Evolutionary conservation across 2,888 invertebrate genomes (phyloP), one percentile per base, ranked within the genome.

Genomic region (Acrobasis suavella): DNA sequence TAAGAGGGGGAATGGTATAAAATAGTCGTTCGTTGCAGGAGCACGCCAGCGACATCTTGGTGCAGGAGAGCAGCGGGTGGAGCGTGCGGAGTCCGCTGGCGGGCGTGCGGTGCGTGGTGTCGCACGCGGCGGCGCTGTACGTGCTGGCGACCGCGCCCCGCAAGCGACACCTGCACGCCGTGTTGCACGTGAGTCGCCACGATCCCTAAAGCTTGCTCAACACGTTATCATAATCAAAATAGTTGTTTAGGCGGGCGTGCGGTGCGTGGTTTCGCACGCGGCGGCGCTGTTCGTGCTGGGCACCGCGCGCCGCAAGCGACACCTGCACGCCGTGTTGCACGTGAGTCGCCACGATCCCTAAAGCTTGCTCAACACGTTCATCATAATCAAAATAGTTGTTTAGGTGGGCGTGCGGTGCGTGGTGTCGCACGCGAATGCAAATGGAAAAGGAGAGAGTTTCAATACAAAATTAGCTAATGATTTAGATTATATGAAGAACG

Each of bases 121-220:
- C 82, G 59, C 67, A 67, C 39, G 65, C 56, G 10, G 62, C 62
- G 0, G 32, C 38, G 0, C 64, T 89, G 0, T 85, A 78, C 65
- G 73, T 80, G 12, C 69, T 89, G 17, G 79, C 81, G 58, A 82
- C 75, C 1, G 80, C 78, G 55, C n/a, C 74, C 77, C 42, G 78
- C 46, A 2, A 0, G 12, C 46, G 46, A 7, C 22, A 22, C 17
- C 2, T 22, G 14, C 46, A 14, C 14, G 16, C 17, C 58, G 17
- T n/a, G 10, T 9, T 46, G 46, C 42, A 32, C 10, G 58, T 22
- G 14, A 58, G 58, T n/a, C 15, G n/a, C n/a, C n/a, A n/a, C n/a
- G n/a, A n/a, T n/a, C n/a, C n/a, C n/a, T n/a, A n/a, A n/a, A n/a
- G n/a, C n/a, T n/a, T n/a, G n/a, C n/a, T n/a, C n/a, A n/a, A n/a